phyloP scores from a whole-genome alignment of 2,797 vertebrate species.

The Remorina albescens region DNA sequence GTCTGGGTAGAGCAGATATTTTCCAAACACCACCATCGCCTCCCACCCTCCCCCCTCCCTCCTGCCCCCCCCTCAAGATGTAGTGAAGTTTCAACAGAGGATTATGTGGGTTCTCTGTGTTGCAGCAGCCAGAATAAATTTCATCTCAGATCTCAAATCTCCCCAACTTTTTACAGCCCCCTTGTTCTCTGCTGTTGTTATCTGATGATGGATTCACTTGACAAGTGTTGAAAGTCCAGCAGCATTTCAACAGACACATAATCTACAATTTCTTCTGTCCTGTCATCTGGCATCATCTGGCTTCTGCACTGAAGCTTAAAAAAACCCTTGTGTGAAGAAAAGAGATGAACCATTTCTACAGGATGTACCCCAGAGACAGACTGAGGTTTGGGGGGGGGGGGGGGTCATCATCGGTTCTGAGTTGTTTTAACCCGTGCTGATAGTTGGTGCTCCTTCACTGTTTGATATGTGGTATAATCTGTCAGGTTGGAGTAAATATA shows the following conservation, averaged over 20 bases:
- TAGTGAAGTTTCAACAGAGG: conserved; percentile 57
- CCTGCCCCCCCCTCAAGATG: conserved; percentile 38
- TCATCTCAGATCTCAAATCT: conserved; percentile 39
- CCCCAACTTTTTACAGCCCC: conserved; percentile 19
- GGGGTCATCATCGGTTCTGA: conserved; percentile 30
- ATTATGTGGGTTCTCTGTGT: conserved; percentile 56
- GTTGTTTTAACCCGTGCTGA: conserved; percentile 57
- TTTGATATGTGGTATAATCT: conserved; percentile 34
- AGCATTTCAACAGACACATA: conserved; percentile 40
- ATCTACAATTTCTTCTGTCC: conserved; percentile 8
- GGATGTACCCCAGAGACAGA: conserved; percentile 23
- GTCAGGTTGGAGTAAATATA: conserved; percentile 63
- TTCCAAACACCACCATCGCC: conserved; percentile 47
- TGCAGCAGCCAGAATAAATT: conserved; percentile 63
- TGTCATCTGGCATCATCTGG: conserved; percentile 33
- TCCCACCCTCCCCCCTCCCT: no score
- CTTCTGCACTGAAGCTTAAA: conserved; percentile 19
- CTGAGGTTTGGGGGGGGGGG: no score
- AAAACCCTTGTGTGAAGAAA: conserved; percentile 12
- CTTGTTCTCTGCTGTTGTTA: conserved; percentile 17
- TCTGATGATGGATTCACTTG: conserved; percentile 24
- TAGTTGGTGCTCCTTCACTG: conserved; percentile 12
- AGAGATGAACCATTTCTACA: conserved; percentile 11
- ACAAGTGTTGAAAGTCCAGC: conserved; percentile 16
- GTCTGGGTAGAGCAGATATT: conserved; percentile 68